These are phyloP conservation scores for Virgularia gustaviana DNA, from an alignment of 92 coral and sea anemone genomes.

Conservation along the genomic window DNA sequence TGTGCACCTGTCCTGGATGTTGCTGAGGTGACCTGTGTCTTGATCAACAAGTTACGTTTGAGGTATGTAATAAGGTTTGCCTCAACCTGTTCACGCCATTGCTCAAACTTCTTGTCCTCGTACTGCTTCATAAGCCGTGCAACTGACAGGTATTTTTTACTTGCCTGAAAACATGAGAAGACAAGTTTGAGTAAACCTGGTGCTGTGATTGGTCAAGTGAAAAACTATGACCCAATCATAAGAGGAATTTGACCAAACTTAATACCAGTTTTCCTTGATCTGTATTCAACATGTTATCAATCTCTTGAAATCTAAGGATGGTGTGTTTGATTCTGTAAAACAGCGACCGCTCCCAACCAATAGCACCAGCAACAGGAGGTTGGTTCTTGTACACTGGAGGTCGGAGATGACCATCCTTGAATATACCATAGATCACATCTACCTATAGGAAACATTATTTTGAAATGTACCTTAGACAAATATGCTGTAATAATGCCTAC, in stretches of 20 bases:
- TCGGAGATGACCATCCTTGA: conserved; percentile 75
- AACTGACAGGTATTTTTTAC: conserved; percentile 89
- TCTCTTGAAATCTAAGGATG: conserved; percentile 92
- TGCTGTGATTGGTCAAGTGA: no score
- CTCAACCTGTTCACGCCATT: conserved; percentile 94
- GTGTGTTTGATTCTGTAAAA: conserved; percentile 91
- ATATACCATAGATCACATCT: conserved; percentile 89
- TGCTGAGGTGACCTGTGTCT: conserved; percentile 75
- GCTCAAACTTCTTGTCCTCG: conserved; percentile 92
- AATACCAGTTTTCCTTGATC: conserved; percentile 94
- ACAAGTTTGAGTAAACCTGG: background rate
- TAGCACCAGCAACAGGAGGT: conserved; percentile 98
- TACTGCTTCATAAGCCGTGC: conserved; percentile 97
- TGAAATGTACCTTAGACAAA: background rate
- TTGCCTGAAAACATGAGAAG: conserved; percentile 63
- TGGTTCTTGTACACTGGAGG: conserved; percentile 98
- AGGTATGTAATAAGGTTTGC: conserved; percentile 86
- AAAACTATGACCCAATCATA: no score
- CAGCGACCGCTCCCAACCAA: conserved; percentile 96
- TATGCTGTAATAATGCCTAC: background rate
- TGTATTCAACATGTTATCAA: conserved; percentile 96
- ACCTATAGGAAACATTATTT: conserved; percentile 57
- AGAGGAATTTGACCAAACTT: no score
- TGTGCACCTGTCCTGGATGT: conserved; percentile 53
- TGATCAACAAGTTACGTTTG: conserved; percentile 75